Evolutionary conservation across 2,113 vertebrate species (phyloP).

Genomic region (Condylura cristata): DNA sequence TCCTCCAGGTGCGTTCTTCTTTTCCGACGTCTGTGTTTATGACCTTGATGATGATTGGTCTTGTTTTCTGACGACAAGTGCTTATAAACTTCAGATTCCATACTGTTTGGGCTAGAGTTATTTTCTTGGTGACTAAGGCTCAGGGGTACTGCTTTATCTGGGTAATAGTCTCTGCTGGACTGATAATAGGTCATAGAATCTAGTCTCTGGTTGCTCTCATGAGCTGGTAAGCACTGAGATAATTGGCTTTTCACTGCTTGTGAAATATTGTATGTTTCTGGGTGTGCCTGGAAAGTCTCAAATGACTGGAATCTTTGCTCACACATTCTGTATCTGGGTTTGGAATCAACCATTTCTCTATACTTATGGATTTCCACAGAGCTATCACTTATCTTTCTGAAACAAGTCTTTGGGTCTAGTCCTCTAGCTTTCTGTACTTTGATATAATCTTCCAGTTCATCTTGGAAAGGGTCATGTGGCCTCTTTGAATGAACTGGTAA

Average conservation of each 20-base stretch:
- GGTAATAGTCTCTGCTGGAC: background rate
- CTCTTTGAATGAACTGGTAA: conserved; percentile 79
- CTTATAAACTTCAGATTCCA: conserved; percentile 63
- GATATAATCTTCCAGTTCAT: conserved; percentile 89
- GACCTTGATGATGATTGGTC: conserved; percentile 69
- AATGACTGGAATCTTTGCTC: conserved; percentile 44
- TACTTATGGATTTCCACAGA: conserved; percentile 55
- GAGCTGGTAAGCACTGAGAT: conserved; percentile 38
- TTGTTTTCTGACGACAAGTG: conserved; percentile 74
- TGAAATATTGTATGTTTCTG: conserved; percentile 40
- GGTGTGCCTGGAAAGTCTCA: conserved; percentile 54
- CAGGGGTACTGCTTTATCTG: conserved; percentile 64
- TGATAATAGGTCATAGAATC: conserved; percentile 21
- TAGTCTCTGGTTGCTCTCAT: conserved; percentile 46
- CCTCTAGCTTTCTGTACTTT: conserved; percentile 88
- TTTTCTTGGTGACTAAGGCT: conserved; percentile 65
- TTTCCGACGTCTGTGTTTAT: conserved; percentile 61
- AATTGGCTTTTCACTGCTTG: conserved; percentile 48
- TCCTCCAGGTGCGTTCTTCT: conserved; percentile 60
- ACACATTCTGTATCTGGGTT: background rate
- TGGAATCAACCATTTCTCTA: conserved; percentile 48
- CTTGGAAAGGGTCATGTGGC: conserved; percentile 86
- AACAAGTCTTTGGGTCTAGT: conserved; percentile 82
- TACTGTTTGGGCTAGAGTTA: conserved; percentile 67
- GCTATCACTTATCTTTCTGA: conserved; percentile 68